Evolutionary conservation across 92 coral and sea anemone genomes (phyloP), one percentile per base, ranked within the genome.

Genomic region (Porites lobata): DNA sequence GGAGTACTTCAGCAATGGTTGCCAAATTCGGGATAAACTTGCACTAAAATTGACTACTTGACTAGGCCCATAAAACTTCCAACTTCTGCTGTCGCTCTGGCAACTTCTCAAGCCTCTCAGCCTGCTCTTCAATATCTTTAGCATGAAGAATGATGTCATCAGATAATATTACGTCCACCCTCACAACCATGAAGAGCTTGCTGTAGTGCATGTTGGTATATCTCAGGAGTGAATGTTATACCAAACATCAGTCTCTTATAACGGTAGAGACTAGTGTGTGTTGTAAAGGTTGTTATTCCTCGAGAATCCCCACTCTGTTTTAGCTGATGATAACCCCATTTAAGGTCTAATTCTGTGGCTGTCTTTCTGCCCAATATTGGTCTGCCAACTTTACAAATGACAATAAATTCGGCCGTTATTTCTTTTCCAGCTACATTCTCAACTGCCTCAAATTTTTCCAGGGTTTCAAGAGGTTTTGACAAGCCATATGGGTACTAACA

Each of bases 1-100:
- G 86, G 7, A 91, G 83, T 29, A 91, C 89, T 73, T 91, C 92
- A 6, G 94, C 47, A 11, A 84, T 72, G 12, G 89, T 91, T 47
- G 92, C 82, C 22, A 88, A 74, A 69, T 88, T 90, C 29, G 90
- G 85, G 19, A 82, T 82, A 77, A 87, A 89, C 21, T 78, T 17
- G 88, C 87, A 50, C 85, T 26, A 19, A 64, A 84, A 72, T 82
- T 75, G 20, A 69, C 56, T n/a, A 83, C 75, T 82, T 75, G 20
- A 69, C 56, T n/a, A 83, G 81, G 7, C 88, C 85, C 67, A 83
- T 73, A 67, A 90, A 57, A 38, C 92, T 64, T 73, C 86, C 72
- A 18, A 90, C 82, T 72, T 90, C 89, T 15, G 87, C 72, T 18
- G 58, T 81, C 50, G 78, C 17, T 83, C 65, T 8, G 88, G 87